Evolutionary conservation across 2,888 invertebrate genomes (phyloP).

Genomic region (Drosophila gaucha): DNA sequence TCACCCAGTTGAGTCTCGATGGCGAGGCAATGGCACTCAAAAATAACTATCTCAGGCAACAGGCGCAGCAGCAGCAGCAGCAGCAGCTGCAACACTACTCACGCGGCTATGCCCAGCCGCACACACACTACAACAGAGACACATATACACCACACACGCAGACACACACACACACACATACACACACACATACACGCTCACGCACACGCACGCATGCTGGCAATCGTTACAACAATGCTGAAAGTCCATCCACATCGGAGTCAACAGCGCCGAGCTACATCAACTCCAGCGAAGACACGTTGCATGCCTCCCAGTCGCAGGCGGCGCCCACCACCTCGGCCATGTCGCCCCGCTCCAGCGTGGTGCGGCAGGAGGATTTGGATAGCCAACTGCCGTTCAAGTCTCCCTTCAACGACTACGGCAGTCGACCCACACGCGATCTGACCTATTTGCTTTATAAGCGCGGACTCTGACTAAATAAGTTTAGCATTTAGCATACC

Average conservation of each 20-base stretch:
- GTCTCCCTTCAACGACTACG: conserved; percentile 68
- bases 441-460: conserved; percentile 62
- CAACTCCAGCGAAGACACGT: conserved; percentile 66
- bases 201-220: background rate
- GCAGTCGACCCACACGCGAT: conserved; percentile 64
- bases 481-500: conserved; percentile 7
- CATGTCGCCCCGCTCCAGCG: conserved; percentile 2
- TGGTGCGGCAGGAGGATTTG: background rate
- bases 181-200: conserved; percentile 2
- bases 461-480: conserved; percentile 47
- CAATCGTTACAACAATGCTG: conserved; percentile 23
- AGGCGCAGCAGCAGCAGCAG: conserved; percentile 26
- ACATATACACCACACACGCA: background rate
- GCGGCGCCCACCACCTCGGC: conserved; percentile 28
- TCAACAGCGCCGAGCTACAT: conserved; percentile 33
- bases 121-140: conserved; percentile 20
- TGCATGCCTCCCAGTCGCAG: conserved; percentile 49
- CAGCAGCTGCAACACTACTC: conserved; percentile 13
- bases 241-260: background rate
- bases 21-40: conserved; percentile 44
- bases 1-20: conserved; percentile 34
- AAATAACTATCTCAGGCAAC: conserved; percentile 36
- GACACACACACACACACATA: conserved; percentile 20
- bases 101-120: conserved; percentile 10
- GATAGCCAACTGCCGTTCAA: conserved; percentile 64